Base-by-base conservation (phyloP, 2,797 vertebrate genomes). In the Echiichthys vipera region DNA sequence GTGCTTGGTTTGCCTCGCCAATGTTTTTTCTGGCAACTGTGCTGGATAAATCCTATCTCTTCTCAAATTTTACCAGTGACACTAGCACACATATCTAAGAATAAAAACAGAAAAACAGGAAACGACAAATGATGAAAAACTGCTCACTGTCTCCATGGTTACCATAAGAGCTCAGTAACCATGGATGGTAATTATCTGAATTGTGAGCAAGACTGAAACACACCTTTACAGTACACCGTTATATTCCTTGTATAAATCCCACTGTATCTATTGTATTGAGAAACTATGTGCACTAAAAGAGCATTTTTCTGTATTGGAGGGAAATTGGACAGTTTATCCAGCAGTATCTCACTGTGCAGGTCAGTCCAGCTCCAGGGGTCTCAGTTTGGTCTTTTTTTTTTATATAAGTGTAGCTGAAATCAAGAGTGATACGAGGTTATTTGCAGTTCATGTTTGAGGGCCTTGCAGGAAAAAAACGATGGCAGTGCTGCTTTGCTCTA, bases 361-460 rank as follows among this genome's bases (percentile, higher is more conserved):
- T 63, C 73, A 63, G 58, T 49, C 14, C 43, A 42, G 63, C 80
- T 74, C 63, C 78, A 71, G 50, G 50, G 50, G 20, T 56, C 81
- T 81, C 10, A 2, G 24, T 29, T 39, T 53, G 32, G 15, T 47
- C 49, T 42, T 56, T 68, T 46, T 54, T 71, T 72, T 54, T n/a
- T n/a, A n/a, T n/a, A 64, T 24, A 20, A 55, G 56, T 49, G 57
- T 55, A 37, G 30, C 49, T 65, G 30, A 78, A 83, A 81, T 76
- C 53, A 78, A 76, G 67, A 59, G 20, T 56, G 65, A 83, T 80
- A 59, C 63, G 25, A 74, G 51, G 62, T 77, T 80, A 78, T 85
- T 74, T 76, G 55, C 66, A 64, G 34, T 77, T 80, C 49, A 69
- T 75, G 54, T 85, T 67, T 69, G 22, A 77, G 24, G 53, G 78